Conservation (phyloP, 2,113 vertebrate genomes). For the Labeo catla region DNA sequence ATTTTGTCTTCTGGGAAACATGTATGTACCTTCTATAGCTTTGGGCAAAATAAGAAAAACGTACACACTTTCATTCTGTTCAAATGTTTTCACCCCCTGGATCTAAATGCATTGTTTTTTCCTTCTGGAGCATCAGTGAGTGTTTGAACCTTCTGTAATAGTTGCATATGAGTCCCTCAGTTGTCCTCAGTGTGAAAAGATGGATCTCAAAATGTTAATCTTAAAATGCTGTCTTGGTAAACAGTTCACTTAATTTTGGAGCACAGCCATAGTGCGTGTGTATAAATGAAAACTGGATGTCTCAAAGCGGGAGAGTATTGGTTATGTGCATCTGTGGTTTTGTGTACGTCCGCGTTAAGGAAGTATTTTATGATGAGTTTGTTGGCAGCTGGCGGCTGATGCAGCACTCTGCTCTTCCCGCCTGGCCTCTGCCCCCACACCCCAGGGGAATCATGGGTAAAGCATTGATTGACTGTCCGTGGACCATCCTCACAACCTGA, state of each 20-base stretch:
- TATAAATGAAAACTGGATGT: background rate
- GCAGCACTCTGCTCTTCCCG: conserved; percentile 51
- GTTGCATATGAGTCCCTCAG: no score
- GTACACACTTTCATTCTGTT: no score
- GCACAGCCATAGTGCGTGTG: background rate
- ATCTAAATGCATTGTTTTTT: no score
- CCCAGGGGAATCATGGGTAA: conserved; percentile 55
- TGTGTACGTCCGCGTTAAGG: conserved; percentile 12
- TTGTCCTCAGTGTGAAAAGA: no score
- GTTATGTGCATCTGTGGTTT: background rate
- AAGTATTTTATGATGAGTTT: conserved; percentile 41
- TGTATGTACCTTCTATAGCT: no score
- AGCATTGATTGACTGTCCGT: conserved; percentile 64
- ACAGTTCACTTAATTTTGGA: background rate
- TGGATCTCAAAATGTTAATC: no score
- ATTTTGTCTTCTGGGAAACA: no score
- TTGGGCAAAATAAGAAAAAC: no score
- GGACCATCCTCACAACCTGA: conserved; percentile 51
- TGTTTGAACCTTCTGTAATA: no score
- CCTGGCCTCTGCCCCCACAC: conserved; percentile 47
- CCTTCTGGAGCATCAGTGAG: no score
- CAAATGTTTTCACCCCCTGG: no score
- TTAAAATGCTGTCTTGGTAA: background rate
- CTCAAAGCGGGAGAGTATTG: background rate
- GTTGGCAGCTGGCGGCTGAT: conserved; percentile 61